phyloP scores from a whole-genome alignment of 2,888 invertebrate genomes.

The Drosophila meridiana region DNA sequence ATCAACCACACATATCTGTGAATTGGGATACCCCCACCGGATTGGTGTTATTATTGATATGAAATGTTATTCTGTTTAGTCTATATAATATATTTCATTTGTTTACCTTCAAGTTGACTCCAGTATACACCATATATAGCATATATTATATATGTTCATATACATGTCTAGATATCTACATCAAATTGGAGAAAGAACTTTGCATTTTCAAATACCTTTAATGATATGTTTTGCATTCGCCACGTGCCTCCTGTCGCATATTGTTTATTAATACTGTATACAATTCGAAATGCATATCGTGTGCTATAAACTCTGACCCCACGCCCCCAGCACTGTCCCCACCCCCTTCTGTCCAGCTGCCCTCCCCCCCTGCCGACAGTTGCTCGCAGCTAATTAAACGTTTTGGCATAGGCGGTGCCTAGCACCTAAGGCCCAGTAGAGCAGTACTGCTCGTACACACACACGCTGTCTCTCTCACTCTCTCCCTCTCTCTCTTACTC shows the following conservation, averaged over 20 bases:
- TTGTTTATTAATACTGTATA: not conserved
- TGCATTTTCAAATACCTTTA: not conserved
- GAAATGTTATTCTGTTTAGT: too few species aligned
- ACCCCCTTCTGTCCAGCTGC: not conserved
- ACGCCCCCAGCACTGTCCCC: not conserved
- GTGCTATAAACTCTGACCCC: not conserved
- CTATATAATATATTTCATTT: too few species aligned
- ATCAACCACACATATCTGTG: too few species aligned
- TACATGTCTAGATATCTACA: not conserved
- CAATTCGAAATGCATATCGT: slow-evolving; percentile 1
- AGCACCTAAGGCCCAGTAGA: not conserved
- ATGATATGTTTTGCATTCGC: not conserved
- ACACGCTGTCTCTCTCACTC: not conserved
- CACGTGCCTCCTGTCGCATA: slow-evolving; percentile 2
- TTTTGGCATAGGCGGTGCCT: slow-evolving; percentile 8
- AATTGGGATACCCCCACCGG: too few species aligned
- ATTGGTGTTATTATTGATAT: too few species aligned
- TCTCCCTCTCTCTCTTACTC: not conserved
- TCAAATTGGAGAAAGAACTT: not conserved
- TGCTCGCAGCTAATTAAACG: slow-evolving; percentile 7
- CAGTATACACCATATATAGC: too few species aligned
- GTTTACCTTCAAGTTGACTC: too few species aligned
- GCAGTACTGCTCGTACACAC: not conserved
- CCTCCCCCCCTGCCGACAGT: not conserved
- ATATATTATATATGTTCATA: not conserved